Percentiles rank a stretch among this genome's conserved stretches.
These are phyloP conservation scores for Rotaria socialis DNA, from an alignment of 2,888 invertebrate genomes.

Conservation along the genomic window DNA sequence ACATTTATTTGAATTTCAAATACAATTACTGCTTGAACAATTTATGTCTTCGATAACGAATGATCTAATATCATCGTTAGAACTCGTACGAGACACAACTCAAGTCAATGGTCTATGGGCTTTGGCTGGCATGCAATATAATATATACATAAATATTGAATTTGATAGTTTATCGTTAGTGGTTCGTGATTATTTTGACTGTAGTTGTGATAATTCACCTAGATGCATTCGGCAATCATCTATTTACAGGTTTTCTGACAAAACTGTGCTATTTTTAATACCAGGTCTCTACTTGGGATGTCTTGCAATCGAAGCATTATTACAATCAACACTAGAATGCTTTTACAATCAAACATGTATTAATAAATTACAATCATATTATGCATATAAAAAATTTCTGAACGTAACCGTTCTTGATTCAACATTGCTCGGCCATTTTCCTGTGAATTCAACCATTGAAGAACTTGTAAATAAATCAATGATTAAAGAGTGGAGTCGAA, in stretches of 20 bases:
- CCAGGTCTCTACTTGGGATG: neutral
- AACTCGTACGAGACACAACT: neutral
- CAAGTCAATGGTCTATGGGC: neutral
- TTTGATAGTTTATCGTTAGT: neutral
- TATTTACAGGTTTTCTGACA: neutral
- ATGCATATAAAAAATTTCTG: neutral
- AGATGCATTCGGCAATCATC: neutral
- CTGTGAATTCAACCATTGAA: neutral
- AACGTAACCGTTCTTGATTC: neutral
- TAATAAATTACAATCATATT: neutral
- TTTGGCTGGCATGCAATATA: no score
- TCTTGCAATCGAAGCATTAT: neutral
- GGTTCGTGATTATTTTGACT: neutral
- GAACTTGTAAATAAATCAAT: neutral
- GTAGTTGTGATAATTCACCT: neutral
- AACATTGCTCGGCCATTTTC: neutral
- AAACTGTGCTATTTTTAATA: neutral
- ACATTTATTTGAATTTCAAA: neutral
- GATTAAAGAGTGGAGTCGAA: neutral
- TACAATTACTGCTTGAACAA: neutral
- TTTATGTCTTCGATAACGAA: neutral
- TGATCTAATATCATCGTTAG: neutral
- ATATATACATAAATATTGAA: neutral
- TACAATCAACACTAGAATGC: neutral
- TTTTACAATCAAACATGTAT: conserved; percentile 2